Percentiles rank a stretch among this genome's conserved stretches.
Evolutionary conservation across 1,140 invertebrate genomes (phyloP).

Genomic region (Trachymyrmex septentrionalis): DNA sequence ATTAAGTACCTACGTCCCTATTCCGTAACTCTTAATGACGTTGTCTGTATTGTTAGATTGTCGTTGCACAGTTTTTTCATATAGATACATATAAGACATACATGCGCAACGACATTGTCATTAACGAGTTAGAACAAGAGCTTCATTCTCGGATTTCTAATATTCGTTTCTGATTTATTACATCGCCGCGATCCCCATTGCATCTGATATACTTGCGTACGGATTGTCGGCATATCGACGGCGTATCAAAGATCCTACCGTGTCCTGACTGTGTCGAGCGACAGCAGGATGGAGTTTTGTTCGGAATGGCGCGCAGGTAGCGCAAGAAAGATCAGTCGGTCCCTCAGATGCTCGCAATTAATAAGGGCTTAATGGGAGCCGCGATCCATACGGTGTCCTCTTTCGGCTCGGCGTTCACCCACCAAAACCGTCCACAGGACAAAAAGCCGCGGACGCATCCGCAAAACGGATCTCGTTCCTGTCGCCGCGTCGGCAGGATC

Average conservation of each 20-base stretch:
- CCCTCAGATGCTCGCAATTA: conserved; percentile 86
- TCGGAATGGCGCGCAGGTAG: conserved; percentile 84
- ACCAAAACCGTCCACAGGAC: conserved; percentile 73
- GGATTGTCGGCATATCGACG: conserved; percentile 45
- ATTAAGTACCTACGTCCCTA: neutral
- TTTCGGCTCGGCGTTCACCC: conserved; percentile 68
- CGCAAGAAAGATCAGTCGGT: conserved; percentile 84
- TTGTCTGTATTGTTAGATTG: too few species aligned
- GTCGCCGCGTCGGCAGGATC: conserved; percentile 43
- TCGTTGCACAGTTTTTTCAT: too few species aligned
- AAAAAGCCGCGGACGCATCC: conserved; percentile 67
- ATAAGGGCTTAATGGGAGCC: conserved; percentile 86
- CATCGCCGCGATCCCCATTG: neutral
- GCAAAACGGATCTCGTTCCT: conserved; percentile 74
- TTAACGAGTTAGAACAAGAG: too few species aligned
- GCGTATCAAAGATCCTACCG: conserved; percentile 39
- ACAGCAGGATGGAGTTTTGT: conserved; percentile 46
- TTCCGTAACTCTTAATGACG: too few species aligned
- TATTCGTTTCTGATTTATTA: conserved; percentile 33
- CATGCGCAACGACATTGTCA: too few species aligned
- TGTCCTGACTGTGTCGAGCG: conserved; percentile 55
- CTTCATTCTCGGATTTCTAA: neutral
- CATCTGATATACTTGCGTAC: conserved; percentile 31
- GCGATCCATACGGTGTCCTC: conserved; percentile 79
- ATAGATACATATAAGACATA: too few species aligned